Evolutionary conservation across 1,140 invertebrate genomes (phyloP), one percentile per base, ranked within the genome.

Genomic region (Theocolax elegans): DNA sequence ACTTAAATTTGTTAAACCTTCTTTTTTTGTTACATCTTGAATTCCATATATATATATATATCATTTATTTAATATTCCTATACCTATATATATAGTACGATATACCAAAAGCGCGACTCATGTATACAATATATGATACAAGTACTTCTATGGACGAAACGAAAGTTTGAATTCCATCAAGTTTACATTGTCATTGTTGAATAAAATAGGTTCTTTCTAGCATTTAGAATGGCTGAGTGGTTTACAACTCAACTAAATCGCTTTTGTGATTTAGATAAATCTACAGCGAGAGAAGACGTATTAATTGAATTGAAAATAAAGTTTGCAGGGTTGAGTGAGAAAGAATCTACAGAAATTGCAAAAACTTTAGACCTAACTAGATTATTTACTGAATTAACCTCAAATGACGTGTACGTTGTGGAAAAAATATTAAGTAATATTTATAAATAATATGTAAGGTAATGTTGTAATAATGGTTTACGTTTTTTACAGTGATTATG

Each of bases 351-450:
- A 29, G 73, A 79, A 42, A 63, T 84, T n/a, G 69, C 75, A 38
- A 53, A 60, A 2, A 77, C 72, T 72, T 64, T 85, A 19, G 73
- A 84, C 63, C 72, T 81, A 38, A 72, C 60, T 8, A 69, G 66
- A 13, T 62, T 86, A 7, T 80, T 84, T 67, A 51, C 69, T 21
- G 73, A 85, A 19, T 53, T 86, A 82, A 82, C 82, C 80, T 82
- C 80, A 6, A 79, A 77, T 72, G 80, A 85, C 68, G 82, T 77
- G 85, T 87, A 82, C 19, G 76, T 67, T 64, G 42, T n/a, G n/a
- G n/a, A n/a, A n/a, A n/a, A n/a, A n/a, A n/a, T n/a, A n/a, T n/a
- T n/a, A n/a, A n/a, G n/a, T n/a, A n/a, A n/a, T 15, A 44, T 44
- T 15, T 4, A 15, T 44, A 15, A 17, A 44, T 46, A 46, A 15